Base-by-base conservation (phyloP, 2,888 invertebrate species). In the Pseudoips prasinana region DNA sequence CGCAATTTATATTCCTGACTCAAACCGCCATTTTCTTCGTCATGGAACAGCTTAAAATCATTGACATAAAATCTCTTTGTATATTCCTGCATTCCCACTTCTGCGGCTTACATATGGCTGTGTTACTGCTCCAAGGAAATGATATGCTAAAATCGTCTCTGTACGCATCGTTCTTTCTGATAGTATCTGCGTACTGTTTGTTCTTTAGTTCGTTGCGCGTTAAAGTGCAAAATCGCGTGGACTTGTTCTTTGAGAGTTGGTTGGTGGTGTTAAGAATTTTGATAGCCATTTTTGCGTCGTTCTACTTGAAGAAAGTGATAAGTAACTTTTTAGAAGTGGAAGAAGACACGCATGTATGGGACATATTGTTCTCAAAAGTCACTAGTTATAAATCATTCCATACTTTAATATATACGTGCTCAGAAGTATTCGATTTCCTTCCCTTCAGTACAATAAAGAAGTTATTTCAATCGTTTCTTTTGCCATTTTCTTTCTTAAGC, bases 1-100 rank as follows among this genome's bases (percentile, higher is more conserved):
- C 95, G 0, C 95, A 95, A 58, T 95, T 96, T 62, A 92, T 95
- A 35, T 91, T 96, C 54, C 87, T 94, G 2, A 95, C 95, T 0
- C 96, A 96, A 73, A 89, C 92, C 0, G 75, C 93, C 3, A 93
- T 94, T 2, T 89, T 96, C 46, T 92, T 95, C 58, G 80, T 92
- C 1, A 91, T 94, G 50, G 94, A 94, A 58, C 92, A 92, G 62
- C 58, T 91, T 0, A 79, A 75, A 22, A 78, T 91, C 0, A 89
- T 92, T 1, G 77, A 90, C 6, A 54, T 77, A 0, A 82, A 85
- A 37, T 55, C 76, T 0, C 48, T 89, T 0, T 76, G 81, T 7
- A 51, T 85, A 0, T 70, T 81, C 20, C 61, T 88, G 0, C 86
- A 88, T 29, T 77, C 80, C 0, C 88, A 88, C 44, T 84, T 86